Evolutionary conservation across 1,140 invertebrate species (phyloP).

Genomic region (Gryllus bimaculatus): DNA sequence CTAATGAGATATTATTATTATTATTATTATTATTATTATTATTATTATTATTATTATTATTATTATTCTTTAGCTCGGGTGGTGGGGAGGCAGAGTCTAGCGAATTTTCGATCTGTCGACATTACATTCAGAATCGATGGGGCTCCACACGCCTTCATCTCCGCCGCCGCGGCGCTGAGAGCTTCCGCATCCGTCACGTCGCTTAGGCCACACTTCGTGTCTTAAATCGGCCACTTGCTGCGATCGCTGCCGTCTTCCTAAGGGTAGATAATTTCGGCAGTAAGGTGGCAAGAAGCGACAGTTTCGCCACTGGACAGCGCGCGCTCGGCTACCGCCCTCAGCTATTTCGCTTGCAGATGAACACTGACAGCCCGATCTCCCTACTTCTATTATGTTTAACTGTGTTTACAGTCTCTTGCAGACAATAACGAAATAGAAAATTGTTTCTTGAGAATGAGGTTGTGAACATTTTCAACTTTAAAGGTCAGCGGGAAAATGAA

Average conservation of each 20-base stretch:
- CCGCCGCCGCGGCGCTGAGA: background rate
- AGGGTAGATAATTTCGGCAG: background rate
- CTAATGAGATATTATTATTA: background rate
- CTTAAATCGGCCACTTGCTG: background rate
- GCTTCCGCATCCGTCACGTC: background rate
- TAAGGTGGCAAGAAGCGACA: background rate
- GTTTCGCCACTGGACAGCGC: too few species aligned
- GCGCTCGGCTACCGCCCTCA: too few species aligned
- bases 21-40: background rate
- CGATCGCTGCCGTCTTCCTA: too few species aligned
- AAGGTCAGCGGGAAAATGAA: too few species aligned
- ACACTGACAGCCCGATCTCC: too few species aligned
- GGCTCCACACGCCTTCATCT: background rate
- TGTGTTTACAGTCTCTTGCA: too few species aligned
- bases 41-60: slow-evolving; percentile 8
- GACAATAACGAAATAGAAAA: too few species aligned
- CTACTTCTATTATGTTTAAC: too few species aligned
- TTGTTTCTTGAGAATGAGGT: too few species aligned
- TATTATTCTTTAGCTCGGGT: background rate
- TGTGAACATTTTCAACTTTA: too few species aligned
- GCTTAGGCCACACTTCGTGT: background rate
- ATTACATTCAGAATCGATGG: background rate
- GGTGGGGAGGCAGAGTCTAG: background rate
- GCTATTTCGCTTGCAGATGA: too few species aligned
- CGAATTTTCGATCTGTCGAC: background rate